phyloP scores from a whole-genome alignment of 2,888 invertebrate species.

The Tenthredo amoena region DNA sequence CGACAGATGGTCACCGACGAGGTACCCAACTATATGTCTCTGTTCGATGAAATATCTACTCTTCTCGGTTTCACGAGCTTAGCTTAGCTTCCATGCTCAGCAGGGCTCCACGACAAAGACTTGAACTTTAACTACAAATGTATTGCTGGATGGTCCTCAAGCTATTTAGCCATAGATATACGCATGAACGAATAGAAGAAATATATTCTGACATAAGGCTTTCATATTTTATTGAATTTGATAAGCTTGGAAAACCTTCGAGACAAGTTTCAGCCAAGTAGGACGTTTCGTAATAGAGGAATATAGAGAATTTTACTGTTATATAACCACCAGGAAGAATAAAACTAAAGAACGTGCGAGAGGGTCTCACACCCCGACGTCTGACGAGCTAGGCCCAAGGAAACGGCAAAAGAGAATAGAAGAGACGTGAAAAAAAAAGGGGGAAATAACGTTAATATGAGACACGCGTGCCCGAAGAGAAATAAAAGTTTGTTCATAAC shows the following conservation, averaged over 20 bases:
- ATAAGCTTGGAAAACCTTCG: not conserved
- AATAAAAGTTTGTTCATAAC: conserved; percentile 56
- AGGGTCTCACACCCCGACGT: not conserved
- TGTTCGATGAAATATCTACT: conserved; percentile 38
- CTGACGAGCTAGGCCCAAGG: not conserved
- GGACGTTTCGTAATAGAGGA: conserved; percentile 16
- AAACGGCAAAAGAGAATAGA: not conserved
- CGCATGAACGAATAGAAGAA: not conserved
- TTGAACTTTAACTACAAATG: conserved; percentile 15
- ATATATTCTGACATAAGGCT: not conserved
- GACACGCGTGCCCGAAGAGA: conserved; percentile 54
- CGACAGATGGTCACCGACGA: conserved; percentile 47
- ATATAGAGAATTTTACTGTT: conserved; percentile 7
- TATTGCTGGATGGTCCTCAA: not conserved
- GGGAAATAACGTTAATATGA: conserved; percentile 54
- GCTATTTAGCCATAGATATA: not conserved
- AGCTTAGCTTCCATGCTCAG: conserved; percentile 31
- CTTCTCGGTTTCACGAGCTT: conserved; percentile 41
- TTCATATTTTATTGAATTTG: not conserved
- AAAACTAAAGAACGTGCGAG: conserved; percentile 28
- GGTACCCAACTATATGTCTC: conserved; percentile 16
- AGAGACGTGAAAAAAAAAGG: conserved; percentile 12
- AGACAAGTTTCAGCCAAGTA: not conserved
- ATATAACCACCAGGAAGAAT: conserved; percentile 35
- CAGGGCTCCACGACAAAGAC: not conserved